Base-by-base conservation (phyloP, 2,888 invertebrate species). In the Phasia obesa region DNA sequence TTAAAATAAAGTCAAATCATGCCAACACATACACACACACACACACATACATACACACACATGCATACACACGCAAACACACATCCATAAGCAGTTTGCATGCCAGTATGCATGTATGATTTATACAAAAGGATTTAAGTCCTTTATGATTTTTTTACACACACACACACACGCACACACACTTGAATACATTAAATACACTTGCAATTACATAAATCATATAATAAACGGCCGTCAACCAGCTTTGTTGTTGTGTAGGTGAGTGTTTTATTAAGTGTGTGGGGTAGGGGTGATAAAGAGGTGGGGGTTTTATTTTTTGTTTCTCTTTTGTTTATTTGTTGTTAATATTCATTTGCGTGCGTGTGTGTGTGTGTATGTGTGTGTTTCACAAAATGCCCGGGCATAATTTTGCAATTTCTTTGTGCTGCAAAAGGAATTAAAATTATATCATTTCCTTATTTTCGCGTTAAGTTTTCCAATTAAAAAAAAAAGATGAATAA, bases 381-480 rank as follows among this genome's bases (percentile, higher is more conserved):
- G 35, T 42, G 38, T 35, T 35, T 17, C 0, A 57, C 23, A 76
- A 69, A 76, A 76, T 77, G 42, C 55, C 23, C 53, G 60, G 59
- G n/a, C 60, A 79, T 73, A 79, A 65, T 79, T 73, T 73, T 38
- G 25, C 73, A 73, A 67, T 79, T 74, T 79, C 83, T 83, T 83
- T 83, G 47, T 75, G 65, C 44, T 70, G 51, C n/a, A 60, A 79
- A 75, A 83, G 74, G 74, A 83, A 83, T 83, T 83, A 79, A 83
- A 83, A 83, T 83, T 83, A 83, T 83, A 83, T 83, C 83, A 83
- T 83, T 83, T 83, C 83, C 83, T 83, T 83, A 83, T 83, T 83
- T 83, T 83, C 83, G 57, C 53, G 83, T 83, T 83, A 83, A 83
- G 79, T 83, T 83, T 83, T 83, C 83, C 83, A 83, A 83, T 83